Conservation (phyloP, 2,888 invertebrate species). For the Digitonthophagus gazella region DNA sequence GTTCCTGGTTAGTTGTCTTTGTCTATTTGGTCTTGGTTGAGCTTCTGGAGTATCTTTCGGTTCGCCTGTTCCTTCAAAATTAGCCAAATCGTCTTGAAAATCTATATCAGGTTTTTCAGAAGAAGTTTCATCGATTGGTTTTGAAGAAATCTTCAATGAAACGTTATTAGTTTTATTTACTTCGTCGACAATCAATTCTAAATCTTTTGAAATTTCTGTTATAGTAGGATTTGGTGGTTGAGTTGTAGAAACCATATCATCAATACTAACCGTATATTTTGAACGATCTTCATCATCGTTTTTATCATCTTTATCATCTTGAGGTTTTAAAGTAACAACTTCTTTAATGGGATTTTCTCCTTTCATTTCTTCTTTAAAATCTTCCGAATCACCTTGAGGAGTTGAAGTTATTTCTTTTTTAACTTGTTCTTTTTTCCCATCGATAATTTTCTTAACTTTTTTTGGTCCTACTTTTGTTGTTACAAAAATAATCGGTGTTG, state of each 20-base stretch:
- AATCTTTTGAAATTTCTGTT: constrained; percentile 1
- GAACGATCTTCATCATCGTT: constrained; percentile 15
- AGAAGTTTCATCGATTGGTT: constrained; percentile 20
- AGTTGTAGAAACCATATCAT: constrained; percentile 11
- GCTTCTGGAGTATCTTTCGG: constrained; percentile 40
- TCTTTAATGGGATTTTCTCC: constrained; percentile 12
- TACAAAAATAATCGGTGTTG: constrained; percentile 33
- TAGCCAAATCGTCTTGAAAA: constrained; percentile 25
- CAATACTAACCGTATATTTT: constrained; percentile 9
- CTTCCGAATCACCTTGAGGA: constrained; percentile 18
- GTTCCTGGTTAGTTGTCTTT: constrained; percentile 52
- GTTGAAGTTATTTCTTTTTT: constrained; percentile 10
- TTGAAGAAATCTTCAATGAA: constrained; percentile 25
- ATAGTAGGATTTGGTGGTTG: constrained; percentile 19
- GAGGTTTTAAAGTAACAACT: constrained; percentile 4
- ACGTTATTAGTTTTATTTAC: constrained; percentile 18
- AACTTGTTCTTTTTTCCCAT: constrained; percentile 20
- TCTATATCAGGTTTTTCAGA: constrained; percentile 25
- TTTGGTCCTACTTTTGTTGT: constrained; percentile 31
- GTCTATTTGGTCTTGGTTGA: constrained; percentile 51
- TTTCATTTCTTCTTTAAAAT: constrained; percentile 18
- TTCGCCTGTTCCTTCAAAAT: constrained; percentile 32
- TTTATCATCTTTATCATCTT: constrained; percentile 1
- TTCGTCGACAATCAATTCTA: constrained; percentile 2
- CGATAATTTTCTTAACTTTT: constrained; percentile 16